phyloP scores from a whole-genome alignment of 2,113 vertebrate genomes.

The Ondatra zibethicus region DNA sequence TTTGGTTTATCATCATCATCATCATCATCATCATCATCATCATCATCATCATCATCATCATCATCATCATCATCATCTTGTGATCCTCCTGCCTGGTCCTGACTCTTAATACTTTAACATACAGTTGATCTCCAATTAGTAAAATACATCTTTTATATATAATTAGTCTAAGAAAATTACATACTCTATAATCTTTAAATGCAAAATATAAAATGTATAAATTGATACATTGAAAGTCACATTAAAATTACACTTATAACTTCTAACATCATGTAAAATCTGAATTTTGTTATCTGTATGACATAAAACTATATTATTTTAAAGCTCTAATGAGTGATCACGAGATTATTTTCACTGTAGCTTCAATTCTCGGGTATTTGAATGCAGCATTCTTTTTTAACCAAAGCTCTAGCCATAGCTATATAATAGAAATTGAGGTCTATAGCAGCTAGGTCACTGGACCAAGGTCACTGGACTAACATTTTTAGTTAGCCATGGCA shows the following conservation, averaged over 20 bases:
- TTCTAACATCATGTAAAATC: neutral
- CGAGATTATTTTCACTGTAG: neutral
- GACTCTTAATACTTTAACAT: neutral
- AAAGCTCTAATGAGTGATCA: neutral
- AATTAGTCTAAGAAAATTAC: slow-evolving; percentile 35
- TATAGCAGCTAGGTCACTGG: neutral
- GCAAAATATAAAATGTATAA: slow-evolving; percentile 20
- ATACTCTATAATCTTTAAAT: slow-evolving; percentile 30
- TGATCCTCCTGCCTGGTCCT: neutral
- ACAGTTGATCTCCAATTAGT: slow-evolving; percentile 9
- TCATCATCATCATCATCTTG: no score
- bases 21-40: neutral
- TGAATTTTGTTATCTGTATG: slow-evolving; percentile 20
- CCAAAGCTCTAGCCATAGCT: neutral
- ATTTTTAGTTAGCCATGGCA: neutral
- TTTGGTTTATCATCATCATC: neutral
- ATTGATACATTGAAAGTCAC: slow-evolving; percentile 15
- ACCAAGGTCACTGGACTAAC: no score
- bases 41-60: no score
- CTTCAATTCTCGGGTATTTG: slow-evolving; percentile 5
- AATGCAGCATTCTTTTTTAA: neutral
- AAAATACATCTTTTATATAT: neutral
- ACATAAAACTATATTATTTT: neutral
- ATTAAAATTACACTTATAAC: slow-evolving; percentile 32
- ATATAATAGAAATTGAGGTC: slow-evolving; percentile 4